Conservation (phyloP, 2,113 vertebrate species). For the Amphilophus citrinellus region DNA sequence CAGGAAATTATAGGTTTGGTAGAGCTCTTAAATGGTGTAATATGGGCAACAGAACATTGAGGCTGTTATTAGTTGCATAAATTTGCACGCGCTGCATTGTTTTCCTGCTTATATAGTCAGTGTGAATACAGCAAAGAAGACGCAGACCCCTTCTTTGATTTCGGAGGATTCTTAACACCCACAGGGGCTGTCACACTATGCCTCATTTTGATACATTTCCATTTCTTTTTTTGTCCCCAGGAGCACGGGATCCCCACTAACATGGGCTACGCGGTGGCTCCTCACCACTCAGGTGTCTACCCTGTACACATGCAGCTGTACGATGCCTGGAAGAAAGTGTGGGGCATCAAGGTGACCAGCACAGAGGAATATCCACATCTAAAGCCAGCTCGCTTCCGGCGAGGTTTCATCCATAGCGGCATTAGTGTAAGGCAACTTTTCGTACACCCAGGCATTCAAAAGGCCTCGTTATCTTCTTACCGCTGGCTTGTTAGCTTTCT, state of each 20-base stretch:
- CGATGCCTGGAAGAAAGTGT: slow-evolving; percentile 97
- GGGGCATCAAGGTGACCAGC: slow-evolving; percentile 96
- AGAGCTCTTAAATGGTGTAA: slow-evolving; percentile 8
- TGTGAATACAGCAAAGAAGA: neutral
- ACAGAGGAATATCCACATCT: slow-evolving; percentile 98
- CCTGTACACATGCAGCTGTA: slow-evolving; percentile 95
- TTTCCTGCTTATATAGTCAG: neutral
- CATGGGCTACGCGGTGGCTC: slow-evolving; percentile 97
- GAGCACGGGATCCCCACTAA: slow-evolving; percentile 97
- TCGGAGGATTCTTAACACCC: neutral
- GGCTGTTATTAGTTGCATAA: neutral
- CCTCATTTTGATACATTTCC: neutral
- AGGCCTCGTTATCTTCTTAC: slow-evolving; percentile 57
- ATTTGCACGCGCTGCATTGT: neutral
- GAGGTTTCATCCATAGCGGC: slow-evolving; percentile 94
- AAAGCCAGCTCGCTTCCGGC: slow-evolving; percentile 94
- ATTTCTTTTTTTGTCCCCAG: slow-evolving; percentile 68
- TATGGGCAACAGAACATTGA: neutral
- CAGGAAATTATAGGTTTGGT: neutral
- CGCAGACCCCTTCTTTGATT: neutral
- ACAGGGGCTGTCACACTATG: neutral
- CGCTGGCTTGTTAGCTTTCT: slow-evolving; percentile 31
- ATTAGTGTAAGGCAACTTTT: slow-evolving; percentile 87
- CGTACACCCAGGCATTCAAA: neutral
- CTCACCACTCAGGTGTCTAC: slow-evolving; percentile 97